Conservation (phyloP, 2,888 invertebrate species). For the Punctoribates punctum region DNA sequence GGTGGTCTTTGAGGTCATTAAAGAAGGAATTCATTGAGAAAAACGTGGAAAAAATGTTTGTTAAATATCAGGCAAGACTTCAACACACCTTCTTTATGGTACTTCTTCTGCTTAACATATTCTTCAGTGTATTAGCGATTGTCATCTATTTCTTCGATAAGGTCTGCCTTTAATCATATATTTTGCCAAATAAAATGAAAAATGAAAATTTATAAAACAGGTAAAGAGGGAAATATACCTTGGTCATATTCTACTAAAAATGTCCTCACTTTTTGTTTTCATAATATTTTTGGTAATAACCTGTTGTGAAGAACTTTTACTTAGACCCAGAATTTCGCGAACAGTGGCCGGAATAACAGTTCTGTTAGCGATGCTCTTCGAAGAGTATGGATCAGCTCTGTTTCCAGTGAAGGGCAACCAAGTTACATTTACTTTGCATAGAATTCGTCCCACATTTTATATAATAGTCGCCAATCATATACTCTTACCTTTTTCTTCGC, state of each 20-base stretch:
- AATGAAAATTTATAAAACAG: too few species aligned
- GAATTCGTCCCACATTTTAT: slow-evolving; percentile 50
- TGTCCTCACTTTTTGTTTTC: slow-evolving; percentile 42
- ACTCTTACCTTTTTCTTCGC: slow-evolving; percentile 74
- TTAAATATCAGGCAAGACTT: slow-evolving; percentile 46
- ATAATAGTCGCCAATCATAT: slow-evolving; percentile 74
- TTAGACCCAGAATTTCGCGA: slow-evolving; percentile 45
- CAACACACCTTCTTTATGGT: slow-evolving; percentile 48
- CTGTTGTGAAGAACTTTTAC: slow-evolving; percentile 46
- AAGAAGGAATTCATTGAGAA: slow-evolving; percentile 38
- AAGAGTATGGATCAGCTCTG: slow-evolving; percentile 41
- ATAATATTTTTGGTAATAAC: slow-evolving; percentile 40
- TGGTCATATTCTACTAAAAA: slow-evolving; percentile 28
- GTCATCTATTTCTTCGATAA: slow-evolving; percentile 39
- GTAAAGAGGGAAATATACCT: too few species aligned
- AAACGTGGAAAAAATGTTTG: slow-evolving; percentile 44
- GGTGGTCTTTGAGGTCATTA: slow-evolving; percentile 39
- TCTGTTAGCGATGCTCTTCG: slow-evolving; percentile 45
- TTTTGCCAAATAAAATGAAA: too few species aligned
- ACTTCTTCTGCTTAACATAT: slow-evolving; percentile 46
- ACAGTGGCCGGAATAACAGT: slow-evolving; percentile 45
- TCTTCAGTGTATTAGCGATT: slow-evolving; percentile 46
- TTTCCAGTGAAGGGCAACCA: slow-evolving; percentile 27
- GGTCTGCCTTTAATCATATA: slow-evolving; percentile 34
- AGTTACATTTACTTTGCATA: neutral